Conservation (phyloP, 2,797 vertebrate genomes). For the Morus bassanus region DNA sequence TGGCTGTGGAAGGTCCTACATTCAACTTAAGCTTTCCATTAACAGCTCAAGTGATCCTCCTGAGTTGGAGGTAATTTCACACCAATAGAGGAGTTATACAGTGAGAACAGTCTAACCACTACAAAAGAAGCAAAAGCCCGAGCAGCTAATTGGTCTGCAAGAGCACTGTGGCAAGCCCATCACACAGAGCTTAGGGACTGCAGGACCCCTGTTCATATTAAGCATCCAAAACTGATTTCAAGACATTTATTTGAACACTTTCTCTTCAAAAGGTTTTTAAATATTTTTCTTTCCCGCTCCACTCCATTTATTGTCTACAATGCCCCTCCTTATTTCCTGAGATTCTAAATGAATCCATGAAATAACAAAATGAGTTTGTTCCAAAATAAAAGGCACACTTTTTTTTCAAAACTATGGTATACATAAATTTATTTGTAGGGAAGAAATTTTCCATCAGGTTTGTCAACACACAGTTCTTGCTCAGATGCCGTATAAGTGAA, state of each 20-base stretch:
- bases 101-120: neutral
- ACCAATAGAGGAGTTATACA: neutral
- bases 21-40: neutral
- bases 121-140: neutral
- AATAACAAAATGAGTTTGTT: neutral
- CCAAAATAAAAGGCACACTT: neutral
- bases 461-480: neutral
- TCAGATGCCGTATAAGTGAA: neutral
- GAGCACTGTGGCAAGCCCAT: neutral
- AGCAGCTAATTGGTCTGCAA: neutral
- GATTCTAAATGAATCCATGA: neutral
- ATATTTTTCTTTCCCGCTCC: accelerated
- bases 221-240: neutral
- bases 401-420: neutral
- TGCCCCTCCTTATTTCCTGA: neutral
- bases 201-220: neutral
- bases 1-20: neutral
- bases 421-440: neutral
- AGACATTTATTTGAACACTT: neutral
- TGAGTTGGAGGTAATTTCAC: neutral
- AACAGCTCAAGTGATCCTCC: neutral
- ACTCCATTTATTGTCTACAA: accelerated
- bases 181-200: neutral
- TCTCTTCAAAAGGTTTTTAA: neutral
- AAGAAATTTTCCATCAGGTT: neutral